These are phyloP conservation scores for Phortica magna DNA, from an alignment of 2,888 invertebrate species.

Conservation along the genomic window DNA sequence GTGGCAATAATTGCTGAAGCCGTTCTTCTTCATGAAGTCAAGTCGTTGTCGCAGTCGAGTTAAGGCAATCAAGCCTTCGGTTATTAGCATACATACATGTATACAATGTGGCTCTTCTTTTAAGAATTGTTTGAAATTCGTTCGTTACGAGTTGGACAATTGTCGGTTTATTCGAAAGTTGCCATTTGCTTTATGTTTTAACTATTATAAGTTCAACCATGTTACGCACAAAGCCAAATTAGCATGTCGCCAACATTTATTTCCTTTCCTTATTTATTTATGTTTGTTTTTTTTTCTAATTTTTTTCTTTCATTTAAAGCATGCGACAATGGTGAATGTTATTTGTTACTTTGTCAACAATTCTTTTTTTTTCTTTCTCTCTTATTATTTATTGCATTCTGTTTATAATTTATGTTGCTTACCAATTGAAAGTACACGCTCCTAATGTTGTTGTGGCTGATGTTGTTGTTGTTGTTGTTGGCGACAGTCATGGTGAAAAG, in stretches of 20 bases:
- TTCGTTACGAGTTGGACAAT: background rate
- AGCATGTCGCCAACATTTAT: conserved; percentile 8
- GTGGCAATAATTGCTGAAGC: conserved; percentile 17
- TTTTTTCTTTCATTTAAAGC: background rate
- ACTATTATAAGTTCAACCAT: background rate
- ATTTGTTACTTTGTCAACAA: conserved; percentile 8
- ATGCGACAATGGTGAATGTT: conserved; percentile 8
- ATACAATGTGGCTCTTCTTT: no score
- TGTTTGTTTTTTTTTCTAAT: background rate
- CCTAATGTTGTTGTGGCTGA: background rate
- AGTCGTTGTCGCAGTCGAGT: background rate
- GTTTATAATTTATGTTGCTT: conserved; percentile 5
- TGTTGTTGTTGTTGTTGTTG: background rate
- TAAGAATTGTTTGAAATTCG: no score
- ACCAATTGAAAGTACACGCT: conserved; percentile 24
- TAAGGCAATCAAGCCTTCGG: background rate
- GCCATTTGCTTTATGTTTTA: background rate
- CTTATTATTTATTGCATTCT: conserved; percentile 21
- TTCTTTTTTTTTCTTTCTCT: conserved; percentile 12
- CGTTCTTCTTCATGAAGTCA: background rate
- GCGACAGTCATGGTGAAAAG: conserved; percentile 29
- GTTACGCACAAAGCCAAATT: conserved; percentile 18
- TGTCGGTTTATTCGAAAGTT: background rate
- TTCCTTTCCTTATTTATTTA: conserved; percentile 8
- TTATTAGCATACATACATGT: no score